Evolutionary conservation across 30 jellyfish, hydroid and myxozoan species (phyloP).

Genomic region (Hydractinia symbiolongicarpus): DNA sequence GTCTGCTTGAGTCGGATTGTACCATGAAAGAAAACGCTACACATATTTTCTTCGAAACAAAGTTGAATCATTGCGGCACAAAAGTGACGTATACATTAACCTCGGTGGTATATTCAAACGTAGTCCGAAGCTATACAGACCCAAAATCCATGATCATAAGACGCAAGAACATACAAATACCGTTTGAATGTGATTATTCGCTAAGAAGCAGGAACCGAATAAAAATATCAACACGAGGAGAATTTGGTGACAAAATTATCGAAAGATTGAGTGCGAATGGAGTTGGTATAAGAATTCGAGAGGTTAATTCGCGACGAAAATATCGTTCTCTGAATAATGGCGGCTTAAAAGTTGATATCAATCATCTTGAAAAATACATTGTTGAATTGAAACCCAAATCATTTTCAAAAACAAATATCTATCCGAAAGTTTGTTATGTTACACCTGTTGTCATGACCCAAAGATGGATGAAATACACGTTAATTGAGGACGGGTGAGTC

Average conservation of each 20-base stretch:
- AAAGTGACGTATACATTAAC: conserved; percentile 36
- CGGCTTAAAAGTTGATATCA: not conserved
- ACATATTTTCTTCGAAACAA: conserved; percentile 49
- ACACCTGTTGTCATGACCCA: conserved; percentile 40
- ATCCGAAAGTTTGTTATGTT: conserved; percentile 46
- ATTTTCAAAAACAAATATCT: conserved; percentile 28
- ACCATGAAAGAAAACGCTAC: conserved; percentile 52
- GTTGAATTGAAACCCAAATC: conserved; percentile 38
- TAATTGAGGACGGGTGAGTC: conserved; percentile 57
- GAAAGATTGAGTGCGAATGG: conserved; percentile 21
- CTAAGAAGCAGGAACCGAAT: not conserved
- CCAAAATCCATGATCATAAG: conserved; percentile 44
- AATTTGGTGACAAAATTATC: not conserved
- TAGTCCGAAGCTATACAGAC: conserved; percentile 43
- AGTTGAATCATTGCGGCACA: conserved; percentile 73
- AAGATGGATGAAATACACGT: conserved; percentile 22
- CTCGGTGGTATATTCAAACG: conserved; percentile 59
- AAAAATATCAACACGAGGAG: not conserved
- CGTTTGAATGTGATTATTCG: conserved; percentile 61
- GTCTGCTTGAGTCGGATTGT: conserved; percentile 62
- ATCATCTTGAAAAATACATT: conserved; percentile 24
- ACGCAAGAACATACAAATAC: conserved; percentile 43
- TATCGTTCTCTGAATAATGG: not conserved
- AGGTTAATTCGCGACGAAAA: not conserved
- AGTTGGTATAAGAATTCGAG: conserved; percentile 31